phyloP scores from a whole-genome alignment of 2,888 invertebrate species.

The Frankliniella fusca region DNA sequence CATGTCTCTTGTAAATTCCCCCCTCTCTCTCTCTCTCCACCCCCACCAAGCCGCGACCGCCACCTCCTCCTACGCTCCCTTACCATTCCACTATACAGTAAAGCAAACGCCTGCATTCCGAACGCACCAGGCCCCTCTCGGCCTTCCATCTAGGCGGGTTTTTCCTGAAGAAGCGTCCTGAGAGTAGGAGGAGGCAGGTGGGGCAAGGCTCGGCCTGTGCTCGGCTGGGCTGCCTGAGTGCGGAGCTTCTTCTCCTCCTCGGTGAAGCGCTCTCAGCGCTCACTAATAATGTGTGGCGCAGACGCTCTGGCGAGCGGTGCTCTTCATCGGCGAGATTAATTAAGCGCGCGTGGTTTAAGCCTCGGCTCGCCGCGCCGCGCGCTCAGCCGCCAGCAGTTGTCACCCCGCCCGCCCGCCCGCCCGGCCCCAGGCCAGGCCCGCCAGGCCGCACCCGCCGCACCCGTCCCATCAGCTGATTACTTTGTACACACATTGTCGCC shows the following conservation, averaged over 20 bases:
- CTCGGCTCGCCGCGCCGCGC: not conserved
- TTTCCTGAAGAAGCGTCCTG: not conserved
- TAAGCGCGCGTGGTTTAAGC: not conserved
- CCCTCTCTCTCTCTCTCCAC: not conserved
- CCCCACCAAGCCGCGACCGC: too few species aligned
- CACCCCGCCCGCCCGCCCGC: not conserved
- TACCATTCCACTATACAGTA: not conserved
- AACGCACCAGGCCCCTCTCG: not conserved
- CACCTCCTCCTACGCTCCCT: not conserved
- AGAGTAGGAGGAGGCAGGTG: not conserved
- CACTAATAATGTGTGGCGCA: not conserved
- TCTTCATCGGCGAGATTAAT: not conserved
- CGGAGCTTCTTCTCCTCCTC: too few species aligned
- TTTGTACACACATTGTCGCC: not conserved
- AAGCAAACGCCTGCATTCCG: too few species aligned
- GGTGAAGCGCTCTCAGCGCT: too few species aligned
- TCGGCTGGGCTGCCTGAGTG: too few species aligned
- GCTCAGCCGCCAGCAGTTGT: not conserved
- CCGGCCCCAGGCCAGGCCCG: not conserved
- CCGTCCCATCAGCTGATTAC: not conserved
- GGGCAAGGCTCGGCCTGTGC: not conserved
- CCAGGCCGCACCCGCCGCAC: not conserved
- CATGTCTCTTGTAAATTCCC: too few species aligned
- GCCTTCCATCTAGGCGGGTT: not conserved
- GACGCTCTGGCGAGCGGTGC: not conserved